These are phyloP conservation scores for Rhynchomys soricoides DNA, from an alignment of 2,113 vertebrate species.

Conservation along the genomic window DNA sequence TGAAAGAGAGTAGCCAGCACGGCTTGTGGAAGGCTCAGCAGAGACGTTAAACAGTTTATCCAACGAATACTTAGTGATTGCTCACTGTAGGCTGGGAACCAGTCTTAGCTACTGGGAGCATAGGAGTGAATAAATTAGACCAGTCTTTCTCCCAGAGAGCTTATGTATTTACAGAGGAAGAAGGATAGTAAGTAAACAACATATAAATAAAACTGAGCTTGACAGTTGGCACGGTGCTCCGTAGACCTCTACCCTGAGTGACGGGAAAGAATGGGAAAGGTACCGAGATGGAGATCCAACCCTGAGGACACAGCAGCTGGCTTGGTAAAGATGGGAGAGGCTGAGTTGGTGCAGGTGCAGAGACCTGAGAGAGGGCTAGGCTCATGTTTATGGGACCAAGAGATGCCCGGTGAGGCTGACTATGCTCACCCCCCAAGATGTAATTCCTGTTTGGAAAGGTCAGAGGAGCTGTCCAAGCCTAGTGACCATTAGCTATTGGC, in stretches of 20 bases:
- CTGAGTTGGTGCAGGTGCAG: not conserved
- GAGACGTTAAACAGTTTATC: not conserved
- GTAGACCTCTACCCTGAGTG: not conserved
- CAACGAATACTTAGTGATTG: not conserved
- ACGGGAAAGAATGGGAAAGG: not conserved
- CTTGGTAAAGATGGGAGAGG: not conserved
- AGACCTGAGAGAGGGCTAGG: not conserved
- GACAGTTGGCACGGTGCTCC: not conserved
- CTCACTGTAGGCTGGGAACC: not conserved
- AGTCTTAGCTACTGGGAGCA: not conserved
- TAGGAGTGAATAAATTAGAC: not conserved
- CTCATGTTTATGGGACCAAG: not conserved
- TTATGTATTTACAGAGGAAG: not conserved
- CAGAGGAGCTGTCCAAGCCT: not conserved
- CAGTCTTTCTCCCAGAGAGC: not conserved
- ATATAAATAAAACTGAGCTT: not conserved
- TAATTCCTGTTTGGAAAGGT: not conserved
- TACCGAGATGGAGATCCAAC: not conserved
- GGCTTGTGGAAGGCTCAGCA: not conserved
- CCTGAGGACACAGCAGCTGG: not conserved
- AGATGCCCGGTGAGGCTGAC: not conserved
- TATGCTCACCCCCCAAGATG: not conserved
- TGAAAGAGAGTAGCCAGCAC: not conserved
- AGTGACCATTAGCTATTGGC: not conserved
- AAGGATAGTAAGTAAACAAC: not conserved